phyloP scores from a whole-genome alignment of 1,140 invertebrate genomes.

The Cyclina sinensis region DNA sequence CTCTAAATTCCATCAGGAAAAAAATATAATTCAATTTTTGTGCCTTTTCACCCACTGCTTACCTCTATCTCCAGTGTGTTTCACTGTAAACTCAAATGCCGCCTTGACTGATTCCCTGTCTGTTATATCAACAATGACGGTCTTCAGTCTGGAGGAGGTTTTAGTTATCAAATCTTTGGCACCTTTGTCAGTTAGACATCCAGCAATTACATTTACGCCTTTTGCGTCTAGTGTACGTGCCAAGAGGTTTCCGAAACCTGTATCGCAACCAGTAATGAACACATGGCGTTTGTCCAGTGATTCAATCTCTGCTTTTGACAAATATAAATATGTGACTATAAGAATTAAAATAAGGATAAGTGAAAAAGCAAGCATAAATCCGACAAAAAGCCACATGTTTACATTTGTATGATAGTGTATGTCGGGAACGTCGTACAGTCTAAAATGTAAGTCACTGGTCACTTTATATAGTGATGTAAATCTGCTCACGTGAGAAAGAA shows the following conservation, averaged over 20 bases:
- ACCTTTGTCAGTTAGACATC: constrained; percentile 77
- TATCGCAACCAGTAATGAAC: constrained; percentile 87
- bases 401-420: not conserved
- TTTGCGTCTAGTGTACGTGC: constrained; percentile 83
- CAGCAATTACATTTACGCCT: constrained; percentile 87
- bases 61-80: constrained; percentile 35
- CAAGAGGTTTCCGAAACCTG: constrained; percentile 86
- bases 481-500: too few relatives aligned
- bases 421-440: too few relatives aligned
- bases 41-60: not conserved
- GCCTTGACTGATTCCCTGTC: constrained; percentile 63
- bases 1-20: not conserved
- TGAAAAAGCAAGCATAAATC: not conserved
- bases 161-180: constrained; percentile 49
- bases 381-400: constrained; percentile 7
- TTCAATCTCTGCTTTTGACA: not conserved
- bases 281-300: constrained; percentile 71
- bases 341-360: not conserved
- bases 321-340: not conserved
- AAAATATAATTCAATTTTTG: too few relatives aligned
- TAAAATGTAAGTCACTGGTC: too few relatives aligned
- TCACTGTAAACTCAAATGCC: constrained; percentile 56
- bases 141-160: constrained; percentile 59
- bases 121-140: constrained; percentile 71
- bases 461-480: too few relatives aligned